Conservation (phyloP, 2,888 invertebrate genomes). For the Artemia sp. region DNA sequence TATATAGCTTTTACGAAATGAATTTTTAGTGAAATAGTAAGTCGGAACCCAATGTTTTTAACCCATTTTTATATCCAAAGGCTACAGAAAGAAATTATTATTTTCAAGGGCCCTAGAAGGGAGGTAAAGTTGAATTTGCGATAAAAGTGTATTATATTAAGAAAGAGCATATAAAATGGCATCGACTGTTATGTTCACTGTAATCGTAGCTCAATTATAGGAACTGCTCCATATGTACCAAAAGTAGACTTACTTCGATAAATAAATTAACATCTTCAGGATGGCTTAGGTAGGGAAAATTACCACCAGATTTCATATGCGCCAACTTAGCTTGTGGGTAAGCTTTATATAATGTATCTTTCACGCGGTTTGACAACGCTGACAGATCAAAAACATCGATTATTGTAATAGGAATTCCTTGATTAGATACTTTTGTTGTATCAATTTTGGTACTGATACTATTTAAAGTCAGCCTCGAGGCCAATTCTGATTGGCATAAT, state of each 20-base stretch:
- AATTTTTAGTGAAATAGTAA: too few species aligned
- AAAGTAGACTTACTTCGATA: conserved; percentile 45
- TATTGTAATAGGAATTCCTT: conserved; percentile 53
- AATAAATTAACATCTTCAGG: conserved; percentile 75
- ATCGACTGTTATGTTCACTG: too few species aligned
- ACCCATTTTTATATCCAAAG: too few species aligned
- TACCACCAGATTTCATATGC: conserved; percentile 70
- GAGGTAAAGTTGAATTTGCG: too few species aligned
- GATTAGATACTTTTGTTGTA: conserved; percentile 45
- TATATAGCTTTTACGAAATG: too few species aligned
- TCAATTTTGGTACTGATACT: conserved; percentile 61
- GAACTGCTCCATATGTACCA: not conserved
- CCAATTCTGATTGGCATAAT: conserved; percentile 59
- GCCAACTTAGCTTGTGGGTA: conserved; percentile 71
- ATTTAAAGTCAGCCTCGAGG: conserved; percentile 68
- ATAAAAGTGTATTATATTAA: too few species aligned
- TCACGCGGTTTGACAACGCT: conserved; percentile 53
- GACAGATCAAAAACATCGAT: conserved; percentile 78
- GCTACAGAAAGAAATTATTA: too few species aligned
- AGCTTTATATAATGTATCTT: conserved; percentile 64
- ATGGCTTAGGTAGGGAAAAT: conserved; percentile 74
- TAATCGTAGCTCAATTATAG: too few species aligned
- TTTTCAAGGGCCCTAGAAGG: too few species aligned
- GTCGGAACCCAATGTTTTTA: too few species aligned
- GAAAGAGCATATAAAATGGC: too few species aligned